Evolutionary conservation across 2,888 invertebrate species (phyloP), one percentile per base, ranked within the genome.

Genomic region (Plusia festucae): DNA sequence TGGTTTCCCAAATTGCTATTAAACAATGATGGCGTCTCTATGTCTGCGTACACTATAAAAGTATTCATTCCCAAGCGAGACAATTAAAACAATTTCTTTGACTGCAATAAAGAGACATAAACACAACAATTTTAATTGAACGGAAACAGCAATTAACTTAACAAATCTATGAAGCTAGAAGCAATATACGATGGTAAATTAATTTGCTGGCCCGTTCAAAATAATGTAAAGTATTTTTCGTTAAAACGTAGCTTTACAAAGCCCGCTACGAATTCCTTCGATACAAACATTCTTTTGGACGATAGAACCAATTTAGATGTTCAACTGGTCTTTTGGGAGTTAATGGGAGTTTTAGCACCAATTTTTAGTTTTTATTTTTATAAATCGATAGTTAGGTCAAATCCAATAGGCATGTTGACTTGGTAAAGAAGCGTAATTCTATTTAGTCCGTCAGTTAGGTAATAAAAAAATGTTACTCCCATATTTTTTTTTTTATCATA

Each of bases 201-300:
- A 15, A 22, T 24, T 52, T 18, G 58, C 58, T 0, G 49, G 34
- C 20, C 52, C 34, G 58, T 59, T 34, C 59, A 4, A 8, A 24
- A 22, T 59, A 16, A 18, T 27, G 59, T 22, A 22, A 32, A 16
- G 52, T 59, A 53, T 53, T 16, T 56, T 44, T 40, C 51, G 4
- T 58, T 32, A 6, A 13, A 24, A 32, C 32, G n/a, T n/a, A 27
- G 22, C 34, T 65, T n/a, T 20, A 60, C 20, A 34, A 34, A 57
- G 44, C 32, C 51, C 27, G 40, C 22, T 18, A 13, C 32, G 22
- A 27, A 70, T 66, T 66, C 60, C 30, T 70, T 30, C 9, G 18
- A 52, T 58, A n/a, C 44, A 6, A 54, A 51, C 66, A 58, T 71
- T 70, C 56, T 70, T 27, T 60, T 22, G 18, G 0, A 65, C 24